Conservation (phyloP, 2,113 vertebrate species). For the Ciconia boyciana region DNA sequence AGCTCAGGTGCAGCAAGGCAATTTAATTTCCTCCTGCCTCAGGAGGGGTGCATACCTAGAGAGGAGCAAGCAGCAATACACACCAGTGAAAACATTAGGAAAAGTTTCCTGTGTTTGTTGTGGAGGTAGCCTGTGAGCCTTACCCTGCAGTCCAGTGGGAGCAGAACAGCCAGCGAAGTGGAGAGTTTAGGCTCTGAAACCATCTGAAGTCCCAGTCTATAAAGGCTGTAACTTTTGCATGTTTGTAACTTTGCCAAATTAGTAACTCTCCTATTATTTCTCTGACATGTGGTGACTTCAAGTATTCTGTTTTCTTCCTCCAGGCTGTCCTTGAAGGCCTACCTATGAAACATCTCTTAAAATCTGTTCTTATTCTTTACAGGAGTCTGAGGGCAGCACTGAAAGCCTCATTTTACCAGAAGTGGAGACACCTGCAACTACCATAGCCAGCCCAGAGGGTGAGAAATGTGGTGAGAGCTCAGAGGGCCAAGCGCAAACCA, state of each 20-base stretch:
- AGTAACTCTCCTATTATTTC: neutral
- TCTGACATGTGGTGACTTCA: neutral
- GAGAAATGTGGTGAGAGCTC: neutral
- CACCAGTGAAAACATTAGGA: neutral
- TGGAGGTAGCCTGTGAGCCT: neutral
- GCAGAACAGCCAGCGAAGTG: rapidly evolving
- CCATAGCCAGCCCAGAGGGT: neutral
- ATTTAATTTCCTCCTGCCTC: neutral
- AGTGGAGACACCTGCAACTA: neutral
- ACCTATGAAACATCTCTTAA: neutral
- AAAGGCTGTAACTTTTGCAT: neutral
- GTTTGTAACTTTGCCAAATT: neutral
- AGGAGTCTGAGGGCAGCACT: neutral
- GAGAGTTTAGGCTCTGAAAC: neutral
- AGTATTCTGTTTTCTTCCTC: neutral
- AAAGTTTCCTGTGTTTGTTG: neutral
- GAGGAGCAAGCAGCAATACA: neutral
- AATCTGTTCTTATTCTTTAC: neutral
- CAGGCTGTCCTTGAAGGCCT: neutral
- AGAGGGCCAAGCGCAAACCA: neutral
- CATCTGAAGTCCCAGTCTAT: neutral
- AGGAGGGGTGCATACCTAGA: neutral
- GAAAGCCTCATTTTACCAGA: neutral
- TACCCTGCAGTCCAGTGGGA: neutral
- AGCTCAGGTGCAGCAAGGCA: neutral